A percentile compares a stretch with the other conserved stretches of the same genome.
Conservation (phyloP, 2,113 vertebrate species). For the Alectura lathami region DNA sequence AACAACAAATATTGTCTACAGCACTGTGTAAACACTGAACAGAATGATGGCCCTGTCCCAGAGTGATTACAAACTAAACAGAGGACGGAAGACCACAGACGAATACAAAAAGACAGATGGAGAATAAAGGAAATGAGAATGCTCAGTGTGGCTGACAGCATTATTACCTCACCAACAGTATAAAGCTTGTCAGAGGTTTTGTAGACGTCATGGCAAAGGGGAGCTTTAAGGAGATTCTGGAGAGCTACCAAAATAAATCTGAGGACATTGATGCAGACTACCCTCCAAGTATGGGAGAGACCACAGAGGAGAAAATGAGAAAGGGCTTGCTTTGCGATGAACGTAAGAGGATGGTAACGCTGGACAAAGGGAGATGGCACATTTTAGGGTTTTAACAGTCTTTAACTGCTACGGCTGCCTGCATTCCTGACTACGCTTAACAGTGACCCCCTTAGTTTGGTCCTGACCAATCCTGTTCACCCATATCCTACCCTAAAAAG, state of each 20-base stretch:
- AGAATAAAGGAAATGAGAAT: not conserved
- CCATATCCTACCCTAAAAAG: not conserved
- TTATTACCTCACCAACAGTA: not conserved
- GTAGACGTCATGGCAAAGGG: not conserved
- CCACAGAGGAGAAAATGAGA: not conserved
- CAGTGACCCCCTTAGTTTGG: not conserved
- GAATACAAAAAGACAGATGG: not conserved
- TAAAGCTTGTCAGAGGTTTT: not conserved
- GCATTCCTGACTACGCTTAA: not conserved
- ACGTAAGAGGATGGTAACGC: not conserved
- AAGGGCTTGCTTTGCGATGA: not conserved
- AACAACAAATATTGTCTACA: conserved; percentile 42
- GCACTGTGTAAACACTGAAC: not conserved
- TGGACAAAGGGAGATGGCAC: not conserved
- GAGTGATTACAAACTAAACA: conserved; percentile 8
- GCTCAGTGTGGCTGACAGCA: not conserved
- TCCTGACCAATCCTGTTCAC: not conserved
- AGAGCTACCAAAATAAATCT: not conserved
- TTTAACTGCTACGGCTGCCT: not conserved
- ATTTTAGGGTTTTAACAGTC: not conserved
- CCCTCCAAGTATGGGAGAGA: not conserved
- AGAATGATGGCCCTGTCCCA: conserved; percentile 26
- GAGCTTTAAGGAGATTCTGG: not conserved
- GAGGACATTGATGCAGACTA: not conserved
- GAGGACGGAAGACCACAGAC: not conserved